phyloP scores from a whole-genome alignment of 2,888 invertebrate genomes.

The Nesidiocoris tenuis region DNA sequence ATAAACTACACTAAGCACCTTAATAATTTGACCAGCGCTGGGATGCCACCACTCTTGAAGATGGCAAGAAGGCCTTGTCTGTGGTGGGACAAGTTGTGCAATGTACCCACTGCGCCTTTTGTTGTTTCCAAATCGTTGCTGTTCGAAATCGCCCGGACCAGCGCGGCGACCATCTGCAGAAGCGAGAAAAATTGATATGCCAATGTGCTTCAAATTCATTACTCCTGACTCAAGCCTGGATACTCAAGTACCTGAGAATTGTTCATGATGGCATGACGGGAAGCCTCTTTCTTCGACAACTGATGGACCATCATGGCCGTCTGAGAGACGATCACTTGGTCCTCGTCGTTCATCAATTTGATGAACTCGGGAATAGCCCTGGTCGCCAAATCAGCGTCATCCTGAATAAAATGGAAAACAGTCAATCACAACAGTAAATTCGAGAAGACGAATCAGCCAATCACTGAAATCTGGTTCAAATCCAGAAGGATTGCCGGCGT shows the following conservation, averaged over 20 bases:
- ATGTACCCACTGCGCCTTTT: constrained; percentile 93
- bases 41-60: constrained; percentile 99
- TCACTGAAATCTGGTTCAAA: neutral
- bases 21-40: constrained; percentile 92
- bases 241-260: constrained; percentile 72
- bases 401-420: constrained; percentile 54
- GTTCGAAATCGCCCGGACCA: constrained; percentile 92
- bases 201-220: too few species aligned
- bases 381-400: constrained; percentile 94
- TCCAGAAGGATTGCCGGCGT: too few species aligned
- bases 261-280: constrained; percentile 94
- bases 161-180: constrained; percentile 82
- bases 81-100: constrained; percentile 97
- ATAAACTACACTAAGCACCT: constrained; percentile 56
- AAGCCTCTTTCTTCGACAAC: constrained; percentile 97
- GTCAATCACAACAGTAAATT: neutral
- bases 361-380: constrained; percentile 97
- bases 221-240: too few species aligned
- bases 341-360: constrained; percentile 90
- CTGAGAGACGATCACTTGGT: constrained; percentile 94
- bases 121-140: constrained; percentile 96
- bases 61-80: constrained; percentile 95
- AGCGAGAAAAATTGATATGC: constrained; percentile 53
- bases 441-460: neutral
- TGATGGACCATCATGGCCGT: constrained; percentile 99